Percentiles rank a stretch among this genome's conserved stretches.
These are phyloP conservation scores for Megamerina dolium DNA, from an alignment of 2,888 invertebrate genomes.

Conservation along the genomic window DNA sequence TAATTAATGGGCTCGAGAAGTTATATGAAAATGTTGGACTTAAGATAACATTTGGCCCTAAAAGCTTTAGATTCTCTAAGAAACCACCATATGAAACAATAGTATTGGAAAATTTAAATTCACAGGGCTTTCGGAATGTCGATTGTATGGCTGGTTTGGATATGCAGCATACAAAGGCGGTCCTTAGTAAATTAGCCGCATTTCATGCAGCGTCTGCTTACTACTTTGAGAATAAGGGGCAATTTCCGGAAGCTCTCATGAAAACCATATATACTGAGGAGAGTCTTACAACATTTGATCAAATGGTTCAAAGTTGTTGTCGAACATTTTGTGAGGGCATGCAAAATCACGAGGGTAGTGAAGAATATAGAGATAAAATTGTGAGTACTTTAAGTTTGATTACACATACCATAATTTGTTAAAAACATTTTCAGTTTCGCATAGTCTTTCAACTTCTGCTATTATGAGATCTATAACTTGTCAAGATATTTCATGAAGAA, in stretches of 20 bases:
- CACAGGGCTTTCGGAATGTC: conserved; percentile 22
- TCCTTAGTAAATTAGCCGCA: conserved; percentile 35
- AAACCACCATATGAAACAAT: conserved; percentile 18
- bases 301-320: conserved; percentile 10
- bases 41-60: conserved; percentile 29
- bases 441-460: too few species aligned
- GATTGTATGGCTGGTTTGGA: conserved; percentile 33
- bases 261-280: conserved; percentile 17
- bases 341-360: conserved; percentile 16
- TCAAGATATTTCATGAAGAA: too few species aligned
- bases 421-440: too few species aligned
- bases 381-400: too few species aligned
- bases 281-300: conserved; percentile 5
- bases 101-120: conserved; percentile 32
- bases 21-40: conserved; percentile 24
- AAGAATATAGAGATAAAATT: conserved; percentile 26
- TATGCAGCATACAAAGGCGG: conserved; percentile 29
- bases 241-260: conserved; percentile 20
- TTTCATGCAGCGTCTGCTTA: conserved; percentile 41
- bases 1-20: conserved; percentile 26
- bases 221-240: conserved; percentile 24
- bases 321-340: conserved; percentile 5
- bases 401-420: too few species aligned
- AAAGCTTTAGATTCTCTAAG: conserved; percentile 26
- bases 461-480: too few species aligned